These are phyloP conservation scores for Trachops cirrhosus DNA, from an alignment of 2,797 vertebrate genomes.

Conservation along the genomic window DNA sequence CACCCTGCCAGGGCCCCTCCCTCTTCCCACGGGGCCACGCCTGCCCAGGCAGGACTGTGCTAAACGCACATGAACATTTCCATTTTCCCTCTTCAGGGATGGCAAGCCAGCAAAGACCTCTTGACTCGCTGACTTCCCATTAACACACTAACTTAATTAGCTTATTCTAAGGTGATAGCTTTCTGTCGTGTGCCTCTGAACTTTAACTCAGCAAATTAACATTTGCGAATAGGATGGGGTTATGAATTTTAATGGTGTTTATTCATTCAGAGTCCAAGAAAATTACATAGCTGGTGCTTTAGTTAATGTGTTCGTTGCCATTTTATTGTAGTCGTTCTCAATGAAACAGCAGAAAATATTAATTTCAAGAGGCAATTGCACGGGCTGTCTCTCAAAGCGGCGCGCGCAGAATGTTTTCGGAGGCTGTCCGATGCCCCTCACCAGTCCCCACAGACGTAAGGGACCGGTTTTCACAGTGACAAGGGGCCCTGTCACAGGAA, in stretches of 20 bases:
- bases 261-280: conserved; percentile 57
- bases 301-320: conserved; percentile 48
- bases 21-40: fast-evolving
- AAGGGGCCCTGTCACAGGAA: not conserved
- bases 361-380: not conserved
- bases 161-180: not conserved
- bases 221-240: not conserved
- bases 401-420: fast-evolving
- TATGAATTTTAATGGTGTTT: conserved; percentile 67
- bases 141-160: not conserved
- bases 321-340: conserved; percentile 46
- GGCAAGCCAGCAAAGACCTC: not conserved
- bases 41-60: not conserved
- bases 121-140: not conserved
- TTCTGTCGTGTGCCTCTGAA: not conserved
- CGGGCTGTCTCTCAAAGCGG: not conserved
- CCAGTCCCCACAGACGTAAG: fast-evolving
- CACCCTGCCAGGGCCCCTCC: not conserved
- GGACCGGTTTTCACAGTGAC: not conserved
- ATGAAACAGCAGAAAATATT: conserved; percentile 44
- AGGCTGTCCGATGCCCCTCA: fast-evolving
- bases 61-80: fast-evolving
- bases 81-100: not conserved
- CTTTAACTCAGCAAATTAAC: conserved; percentile 26
- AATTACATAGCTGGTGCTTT: conserved; percentile 36